These are phyloP conservation scores for Myotis findleyi DNA, from an alignment of 2,797 vertebrate species.

Conservation along the genomic window DNA sequence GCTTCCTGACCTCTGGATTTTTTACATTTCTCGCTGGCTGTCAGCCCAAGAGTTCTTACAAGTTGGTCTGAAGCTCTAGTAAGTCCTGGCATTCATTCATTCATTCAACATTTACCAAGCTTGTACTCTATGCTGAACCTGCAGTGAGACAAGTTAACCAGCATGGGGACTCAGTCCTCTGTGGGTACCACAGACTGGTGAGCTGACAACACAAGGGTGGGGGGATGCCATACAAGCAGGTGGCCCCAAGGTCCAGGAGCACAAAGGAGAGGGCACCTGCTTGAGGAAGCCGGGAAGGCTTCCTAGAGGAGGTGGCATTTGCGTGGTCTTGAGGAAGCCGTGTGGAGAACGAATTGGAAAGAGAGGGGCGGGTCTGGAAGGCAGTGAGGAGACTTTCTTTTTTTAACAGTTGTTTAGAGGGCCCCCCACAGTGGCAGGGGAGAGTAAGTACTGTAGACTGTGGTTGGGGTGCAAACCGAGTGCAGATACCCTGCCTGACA, in stretches of 20 bases:
- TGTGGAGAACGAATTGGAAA: background rate
- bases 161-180: background rate
- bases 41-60: background rate
- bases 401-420: background rate
- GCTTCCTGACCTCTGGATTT: background rate
- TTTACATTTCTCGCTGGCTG: background rate
- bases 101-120: background rate
- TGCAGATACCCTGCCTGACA: background rate
- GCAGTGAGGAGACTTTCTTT: background rate
- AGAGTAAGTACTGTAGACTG: background rate
- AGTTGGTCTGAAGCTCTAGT: background rate
- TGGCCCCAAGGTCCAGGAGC: background rate
- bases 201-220: background rate
- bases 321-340: background rate
- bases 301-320: background rate
- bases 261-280: background rate
- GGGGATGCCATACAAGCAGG: background rate
- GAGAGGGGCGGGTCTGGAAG: background rate
- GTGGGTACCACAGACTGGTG: background rate
- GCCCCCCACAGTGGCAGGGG: background rate
- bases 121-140: background rate
- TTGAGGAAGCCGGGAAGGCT: background rate
- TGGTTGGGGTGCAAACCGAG: background rate
- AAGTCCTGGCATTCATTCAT: background rate
- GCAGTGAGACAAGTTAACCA: background rate